These are phyloP conservation scores for Prionace glauca DNA, from an alignment of 2,797 vertebrate species.

Conservation along the genomic window DNA sequence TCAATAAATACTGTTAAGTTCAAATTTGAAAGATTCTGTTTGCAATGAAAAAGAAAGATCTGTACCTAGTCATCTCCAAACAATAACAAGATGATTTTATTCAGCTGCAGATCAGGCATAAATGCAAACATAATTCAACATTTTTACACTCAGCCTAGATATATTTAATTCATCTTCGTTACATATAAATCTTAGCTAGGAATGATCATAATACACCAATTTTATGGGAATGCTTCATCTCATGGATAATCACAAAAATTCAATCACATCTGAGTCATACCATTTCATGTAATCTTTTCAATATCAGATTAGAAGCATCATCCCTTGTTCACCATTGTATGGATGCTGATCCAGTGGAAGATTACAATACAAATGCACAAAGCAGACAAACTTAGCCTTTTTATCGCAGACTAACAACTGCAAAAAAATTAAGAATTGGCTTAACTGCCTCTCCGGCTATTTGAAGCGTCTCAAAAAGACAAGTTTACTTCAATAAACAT, in stretches of 20 bases:
- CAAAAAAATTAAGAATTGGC: too few species aligned
- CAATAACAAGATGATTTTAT: neutral
- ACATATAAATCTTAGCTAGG: neutral
- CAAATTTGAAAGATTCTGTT: neutral
- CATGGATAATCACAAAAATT: neutral
- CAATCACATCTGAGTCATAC: too few species aligned
- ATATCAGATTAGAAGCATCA: too few species aligned
- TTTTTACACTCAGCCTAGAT: neutral
- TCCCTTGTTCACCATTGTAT: too few species aligned
- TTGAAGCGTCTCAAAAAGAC: too few species aligned
- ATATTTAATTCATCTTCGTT: neutral
- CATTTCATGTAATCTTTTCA: too few species aligned
- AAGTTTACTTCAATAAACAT: neutral
- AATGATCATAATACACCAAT: neutral
- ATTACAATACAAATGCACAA: too few species aligned
- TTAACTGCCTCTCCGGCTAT: too few species aligned
- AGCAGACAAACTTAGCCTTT: too few species aligned
- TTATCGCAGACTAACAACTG: too few species aligned
- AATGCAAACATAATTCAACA: neutral
- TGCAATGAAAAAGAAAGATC: neutral
- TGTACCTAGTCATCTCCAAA: neutral
- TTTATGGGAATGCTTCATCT: neutral
- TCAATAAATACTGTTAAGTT: neutral
- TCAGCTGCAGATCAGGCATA: neutral
- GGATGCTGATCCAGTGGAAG: too few species aligned